Base-by-base conservation (phyloP, 2,888 invertebrate genomes). In the Mythimna vitellina region DNA sequence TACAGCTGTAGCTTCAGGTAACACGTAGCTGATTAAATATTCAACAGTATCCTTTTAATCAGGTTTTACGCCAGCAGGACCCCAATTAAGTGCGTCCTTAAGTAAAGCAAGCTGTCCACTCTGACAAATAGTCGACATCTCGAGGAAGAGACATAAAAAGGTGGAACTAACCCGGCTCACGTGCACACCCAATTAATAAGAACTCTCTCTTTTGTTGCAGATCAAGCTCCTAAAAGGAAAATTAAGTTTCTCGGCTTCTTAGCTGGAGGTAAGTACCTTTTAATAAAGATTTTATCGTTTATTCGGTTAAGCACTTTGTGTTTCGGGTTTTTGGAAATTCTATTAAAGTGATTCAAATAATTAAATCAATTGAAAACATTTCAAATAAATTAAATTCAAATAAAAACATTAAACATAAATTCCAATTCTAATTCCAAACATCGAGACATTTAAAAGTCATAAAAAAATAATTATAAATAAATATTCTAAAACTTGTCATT, bases 241-340 rank as follows among this genome's bases (percentile, higher is more conserved):
- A 86, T 89, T 67, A 91, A 88, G 84, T 78, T 75, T 57, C 78
- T 90, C 57, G 89, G 89, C 78, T 89, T 90, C 74, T 83, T 90
- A 71, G 81, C 89, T 0, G 86, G 90, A 82, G 91, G 92, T 92
- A 83, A 87, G 89, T 83, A 57, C 35, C 38, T 67, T 66, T 64
- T 17, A 66, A 54, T 57, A 29, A 53, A 17, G 25, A 49, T 46
- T 62, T 35, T 3, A 51, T 68, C n/a, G 17, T 29, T 29, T 49
- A 35, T 64, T n/a, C n/a, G 14, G n/a, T 53, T 35, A 29, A 64
- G 38, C 32, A 25, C 12, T 58, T 46, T 20, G 7, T 38, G 22
- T 25, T 14, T 14, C n/a, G 25, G 17, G 29, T 58, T 64, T 22
- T 38, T 12, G 0, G 3, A 17, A 56, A 38, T 3, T 38, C 46